phyloP scores from a whole-genome alignment of 2,113 vertebrate genomes.

The Gymnogyps californianus region DNA sequence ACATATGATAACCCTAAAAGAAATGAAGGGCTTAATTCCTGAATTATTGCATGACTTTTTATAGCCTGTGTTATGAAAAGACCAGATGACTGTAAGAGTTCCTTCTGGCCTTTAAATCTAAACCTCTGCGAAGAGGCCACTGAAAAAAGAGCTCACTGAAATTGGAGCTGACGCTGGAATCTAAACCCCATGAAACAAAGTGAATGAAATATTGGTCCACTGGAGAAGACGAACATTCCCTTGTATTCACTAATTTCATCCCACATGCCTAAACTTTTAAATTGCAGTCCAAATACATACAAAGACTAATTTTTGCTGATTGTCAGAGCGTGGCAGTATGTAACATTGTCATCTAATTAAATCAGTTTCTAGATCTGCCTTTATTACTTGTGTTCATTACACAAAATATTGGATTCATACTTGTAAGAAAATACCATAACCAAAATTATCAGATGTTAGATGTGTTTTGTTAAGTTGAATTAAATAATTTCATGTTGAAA shows the following conservation, averaged over 20 bases:
- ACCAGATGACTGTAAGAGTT: neutral
- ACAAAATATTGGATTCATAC: neutral
- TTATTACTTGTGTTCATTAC: neutral
- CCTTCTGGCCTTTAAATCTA: slow-evolving; percentile 13
- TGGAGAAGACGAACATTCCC: neutral
- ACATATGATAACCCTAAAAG: neutral
- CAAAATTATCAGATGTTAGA: neutral
- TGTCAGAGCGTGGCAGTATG: neutral
- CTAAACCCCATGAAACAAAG: neutral
- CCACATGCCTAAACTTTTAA: neutral
- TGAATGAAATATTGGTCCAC: neutral
- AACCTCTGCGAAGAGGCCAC: neutral
- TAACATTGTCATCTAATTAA: neutral
- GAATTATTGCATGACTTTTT: neutral
- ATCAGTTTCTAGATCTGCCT: neutral
- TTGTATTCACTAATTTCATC: neutral
- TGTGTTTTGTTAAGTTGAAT: neutral
- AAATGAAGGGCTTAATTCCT: neutral
- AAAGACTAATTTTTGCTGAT: neutral
- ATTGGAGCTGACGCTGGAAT: neutral
- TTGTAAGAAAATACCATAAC: neutral
- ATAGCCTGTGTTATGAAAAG: slow-evolving; percentile 3
- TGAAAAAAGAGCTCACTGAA: neutral
- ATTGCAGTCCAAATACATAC: neutral
- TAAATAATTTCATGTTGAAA: neutral